phyloP scores from a whole-genome alignment of 2,113 vertebrate genomes.

The Tautogolabrus adspersus region DNA sequence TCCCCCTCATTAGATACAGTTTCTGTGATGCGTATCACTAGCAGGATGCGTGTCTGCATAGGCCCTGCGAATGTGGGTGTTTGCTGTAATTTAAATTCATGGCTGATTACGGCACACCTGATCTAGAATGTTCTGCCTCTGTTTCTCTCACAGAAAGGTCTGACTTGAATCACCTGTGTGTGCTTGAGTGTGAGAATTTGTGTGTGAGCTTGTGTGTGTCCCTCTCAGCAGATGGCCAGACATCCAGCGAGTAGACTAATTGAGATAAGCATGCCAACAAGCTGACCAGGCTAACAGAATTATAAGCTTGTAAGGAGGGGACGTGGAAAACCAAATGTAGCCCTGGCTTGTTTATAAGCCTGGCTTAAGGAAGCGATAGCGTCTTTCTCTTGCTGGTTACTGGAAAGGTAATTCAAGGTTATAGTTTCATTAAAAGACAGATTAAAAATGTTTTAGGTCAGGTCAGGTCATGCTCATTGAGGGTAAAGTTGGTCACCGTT shows the following conservation, averaged over 20 bases:
- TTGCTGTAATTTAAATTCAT: conserved; percentile 73
- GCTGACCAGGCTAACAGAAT: conserved; percentile 76
- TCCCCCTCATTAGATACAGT: conserved; percentile 63
- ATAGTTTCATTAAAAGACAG: conserved; percentile 16
- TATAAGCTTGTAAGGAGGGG: conserved; percentile 70
- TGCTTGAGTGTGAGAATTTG: conserved; percentile 16
- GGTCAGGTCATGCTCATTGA: neutral
- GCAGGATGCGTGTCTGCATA: conserved; percentile 62
- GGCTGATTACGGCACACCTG: conserved; percentile 64
- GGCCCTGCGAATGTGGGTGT: conserved; percentile 61
- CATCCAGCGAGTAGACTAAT: conserved; percentile 77
- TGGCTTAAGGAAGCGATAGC: conserved; percentile 26
- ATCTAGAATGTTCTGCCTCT: conserved; percentile 71
- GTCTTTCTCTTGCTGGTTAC: conserved; percentile 17
- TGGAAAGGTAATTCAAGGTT: neutral
- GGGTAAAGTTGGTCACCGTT: too few relatives aligned
- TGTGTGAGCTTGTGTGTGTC: conserved; percentile 24
- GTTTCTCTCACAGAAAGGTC: conserved; percentile 55
- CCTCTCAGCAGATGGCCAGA: conserved; percentile 78
- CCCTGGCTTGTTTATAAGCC: conserved; percentile 51
- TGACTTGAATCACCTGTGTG: conserved; percentile 66
- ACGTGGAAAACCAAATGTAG: conserved; percentile 53
- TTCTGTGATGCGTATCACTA: conserved; percentile 52
- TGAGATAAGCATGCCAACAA: conserved; percentile 78
- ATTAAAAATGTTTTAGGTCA: neutral